Evolutionary conservation across 1,140 invertebrate species (phyloP).

Genomic region (Gryon sp.): DNA sequence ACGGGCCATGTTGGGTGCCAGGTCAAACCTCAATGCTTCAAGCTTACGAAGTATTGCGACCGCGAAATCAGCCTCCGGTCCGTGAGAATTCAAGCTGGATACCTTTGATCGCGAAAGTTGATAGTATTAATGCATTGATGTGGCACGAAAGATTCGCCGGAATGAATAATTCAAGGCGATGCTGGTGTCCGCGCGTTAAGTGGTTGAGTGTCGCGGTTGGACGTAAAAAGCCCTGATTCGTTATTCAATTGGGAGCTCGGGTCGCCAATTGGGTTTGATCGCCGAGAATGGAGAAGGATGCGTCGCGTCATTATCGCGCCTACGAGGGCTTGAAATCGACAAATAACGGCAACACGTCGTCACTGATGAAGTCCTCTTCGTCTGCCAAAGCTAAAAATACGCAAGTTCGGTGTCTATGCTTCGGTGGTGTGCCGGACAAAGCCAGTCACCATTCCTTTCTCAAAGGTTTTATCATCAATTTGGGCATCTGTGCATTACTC

Average conservation of each 20-base stretch:
- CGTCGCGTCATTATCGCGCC: slow-evolving; percentile 73
- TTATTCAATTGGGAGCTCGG: not conserved
- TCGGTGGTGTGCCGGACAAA: slow-evolving; percentile 82
- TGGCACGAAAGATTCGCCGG: slow-evolving; percentile 54
- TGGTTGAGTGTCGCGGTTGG: slow-evolving; percentile 64
- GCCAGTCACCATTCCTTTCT: slow-evolving; percentile 84
- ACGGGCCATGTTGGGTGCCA: not conserved
- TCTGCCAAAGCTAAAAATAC: slow-evolving; percentile 58
- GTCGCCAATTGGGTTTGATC: not conserved
- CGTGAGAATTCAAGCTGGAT: no score
- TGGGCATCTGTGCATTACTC: slow-evolving; percentile 92
- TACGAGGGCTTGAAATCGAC: slow-evolving; percentile 77
- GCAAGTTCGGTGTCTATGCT: slow-evolving; percentile 83
- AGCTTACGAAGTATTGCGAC: no score
- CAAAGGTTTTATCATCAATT: slow-evolving; percentile 89
- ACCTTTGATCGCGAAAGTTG: slow-evolving; percentile 2
- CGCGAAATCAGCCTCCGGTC: no score
- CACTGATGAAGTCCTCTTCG: slow-evolving; percentile 72
- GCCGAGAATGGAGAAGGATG: slow-evolving; percentile 72
- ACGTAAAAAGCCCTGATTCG: slow-evolving; percentile 55
- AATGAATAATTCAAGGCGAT: slow-evolving; percentile 66
- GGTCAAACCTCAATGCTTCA: no score
- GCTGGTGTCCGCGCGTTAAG: slow-evolving; percentile 50
- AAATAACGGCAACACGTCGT: slow-evolving; percentile 79
- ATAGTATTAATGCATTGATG: slow-evolving; percentile 42